Evolutionary conservation across 2,888 invertebrate species (phyloP).

Genomic region (Stramonita haemastoma): DNA sequence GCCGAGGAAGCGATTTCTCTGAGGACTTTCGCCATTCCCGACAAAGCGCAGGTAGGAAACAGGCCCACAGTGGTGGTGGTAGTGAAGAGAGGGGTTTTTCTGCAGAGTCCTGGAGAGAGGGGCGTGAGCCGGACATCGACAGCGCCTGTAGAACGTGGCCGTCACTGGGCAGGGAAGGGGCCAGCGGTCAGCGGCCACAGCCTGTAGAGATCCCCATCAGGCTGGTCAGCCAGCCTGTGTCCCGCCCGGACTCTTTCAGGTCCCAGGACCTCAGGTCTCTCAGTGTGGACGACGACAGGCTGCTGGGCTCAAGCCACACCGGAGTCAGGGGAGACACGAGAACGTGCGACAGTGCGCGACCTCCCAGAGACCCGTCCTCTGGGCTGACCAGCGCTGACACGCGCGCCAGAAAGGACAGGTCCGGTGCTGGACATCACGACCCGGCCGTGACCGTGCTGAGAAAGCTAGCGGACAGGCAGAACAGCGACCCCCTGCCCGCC

Average conservation of each 20-base stretch:
- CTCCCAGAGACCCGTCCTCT: neutral
- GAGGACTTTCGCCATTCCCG: neutral
- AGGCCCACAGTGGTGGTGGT: neutral
- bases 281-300: neutral
- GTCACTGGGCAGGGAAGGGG: neutral
- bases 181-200: neutral
- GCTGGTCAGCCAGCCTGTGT: neutral
- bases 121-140: neutral
- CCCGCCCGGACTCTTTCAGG: neutral
- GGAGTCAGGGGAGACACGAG: too few relatives aligned
- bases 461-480: neutral
- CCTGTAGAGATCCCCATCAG: conserved; percentile 19
- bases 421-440: neutral
- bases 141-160: neutral
- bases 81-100: neutral
- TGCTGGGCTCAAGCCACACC: too few relatives aligned
- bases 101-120: neutral
- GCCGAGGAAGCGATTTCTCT: neutral
- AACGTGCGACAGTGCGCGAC: neutral
- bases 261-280: neutral
- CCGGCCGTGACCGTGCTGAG: neutral
- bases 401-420: neutral
- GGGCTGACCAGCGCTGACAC: neutral
- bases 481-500: neutral
- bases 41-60: neutral